These are phyloP conservation scores for Ispidina lecontei DNA, from an alignment of 2,797 vertebrate species.

Conservation along the genomic window DNA sequence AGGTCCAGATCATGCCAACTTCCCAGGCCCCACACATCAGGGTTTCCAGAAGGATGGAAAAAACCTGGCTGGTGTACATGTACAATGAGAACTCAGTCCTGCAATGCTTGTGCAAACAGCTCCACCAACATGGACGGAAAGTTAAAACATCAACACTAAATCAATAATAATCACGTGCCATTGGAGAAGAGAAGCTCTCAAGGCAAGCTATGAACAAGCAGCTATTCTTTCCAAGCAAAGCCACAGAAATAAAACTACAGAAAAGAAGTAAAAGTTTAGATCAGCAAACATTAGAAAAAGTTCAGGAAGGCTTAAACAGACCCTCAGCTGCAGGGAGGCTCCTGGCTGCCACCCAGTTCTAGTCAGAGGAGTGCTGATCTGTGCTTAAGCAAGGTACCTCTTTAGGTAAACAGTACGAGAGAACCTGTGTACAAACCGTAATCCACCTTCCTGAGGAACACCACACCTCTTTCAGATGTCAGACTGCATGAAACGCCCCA, in stretches of 20 bases:
- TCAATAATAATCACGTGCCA: neutral
- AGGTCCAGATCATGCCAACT: neutral
- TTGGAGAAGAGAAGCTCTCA: neutral
- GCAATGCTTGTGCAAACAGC: neutral
- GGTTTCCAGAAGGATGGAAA: neutral
- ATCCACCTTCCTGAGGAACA: neutral
- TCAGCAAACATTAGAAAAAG: neutral
- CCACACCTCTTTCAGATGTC: neutral
- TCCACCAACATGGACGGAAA: neutral
- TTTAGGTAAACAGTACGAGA: neutral
- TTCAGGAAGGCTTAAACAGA: neutral
- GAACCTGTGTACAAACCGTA: neutral
- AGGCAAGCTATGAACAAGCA: neutral
- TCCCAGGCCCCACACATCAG: neutral
- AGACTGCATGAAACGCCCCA: neutral
- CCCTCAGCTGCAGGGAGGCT: neutral
- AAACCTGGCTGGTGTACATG: neutral
- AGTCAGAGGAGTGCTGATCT: too few species aligned
- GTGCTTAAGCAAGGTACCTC: neutral
- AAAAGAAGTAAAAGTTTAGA: neutral
- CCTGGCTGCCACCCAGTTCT: neutral
- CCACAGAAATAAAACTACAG: neutral
- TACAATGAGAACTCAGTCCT: neutral
- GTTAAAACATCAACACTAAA: neutral
- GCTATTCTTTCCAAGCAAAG: neutral